Evolutionary conservation across 1,140 invertebrate genomes (phyloP).

Genomic region (Aphelenchoides fujianensis): DNA sequence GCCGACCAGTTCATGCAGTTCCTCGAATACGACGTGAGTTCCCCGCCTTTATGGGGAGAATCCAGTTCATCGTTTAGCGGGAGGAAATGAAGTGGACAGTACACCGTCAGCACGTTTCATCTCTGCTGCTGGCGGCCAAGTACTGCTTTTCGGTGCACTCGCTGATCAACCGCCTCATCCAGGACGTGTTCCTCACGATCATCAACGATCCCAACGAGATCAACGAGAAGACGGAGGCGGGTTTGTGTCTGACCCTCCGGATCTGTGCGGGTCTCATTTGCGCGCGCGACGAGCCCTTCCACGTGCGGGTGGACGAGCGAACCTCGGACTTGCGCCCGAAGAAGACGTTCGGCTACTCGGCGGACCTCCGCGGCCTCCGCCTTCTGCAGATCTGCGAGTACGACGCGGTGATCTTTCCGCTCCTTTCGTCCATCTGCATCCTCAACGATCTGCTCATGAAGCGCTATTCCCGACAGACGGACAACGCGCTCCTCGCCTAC

Average conservation of each 20-base stretch:
- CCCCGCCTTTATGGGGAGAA: not conserved
- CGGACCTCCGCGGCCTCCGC: constrained; percentile 36
- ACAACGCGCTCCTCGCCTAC: constrained; percentile 10
- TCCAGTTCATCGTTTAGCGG: constrained; percentile 28
- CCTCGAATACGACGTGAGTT: not conserved
- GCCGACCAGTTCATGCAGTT: not conserved
- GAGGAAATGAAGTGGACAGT: constrained; percentile 37
- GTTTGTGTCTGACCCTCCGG: constrained; percentile 35
- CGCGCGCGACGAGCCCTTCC: constrained; percentile 34
- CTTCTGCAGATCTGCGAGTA: constrained; percentile 49
- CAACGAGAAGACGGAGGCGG: constrained; percentile 25
- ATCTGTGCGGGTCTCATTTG: constrained; percentile 38
- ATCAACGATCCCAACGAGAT: constrained; percentile 10
- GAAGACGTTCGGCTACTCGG: constrained; percentile 21
- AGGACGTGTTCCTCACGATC: constrained; percentile 42
- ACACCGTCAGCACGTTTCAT: constrained; percentile 47
- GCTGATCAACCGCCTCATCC: constrained; percentile 37
- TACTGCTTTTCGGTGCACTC: constrained; percentile 50
- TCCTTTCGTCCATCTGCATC: constrained; percentile 38
- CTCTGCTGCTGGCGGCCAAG: constrained; percentile 48
- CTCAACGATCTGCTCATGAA: constrained; percentile 35
- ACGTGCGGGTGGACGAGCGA: not conserved
- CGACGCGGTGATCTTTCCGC: constrained; percentile 41
- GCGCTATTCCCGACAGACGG: not conserved
- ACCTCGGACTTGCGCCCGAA: constrained; percentile 13